Evolutionary conservation across 1,140 invertebrate species (phyloP), one percentile per base, ranked within the genome.

Genomic region (Tetramorium simillimum): DNA sequence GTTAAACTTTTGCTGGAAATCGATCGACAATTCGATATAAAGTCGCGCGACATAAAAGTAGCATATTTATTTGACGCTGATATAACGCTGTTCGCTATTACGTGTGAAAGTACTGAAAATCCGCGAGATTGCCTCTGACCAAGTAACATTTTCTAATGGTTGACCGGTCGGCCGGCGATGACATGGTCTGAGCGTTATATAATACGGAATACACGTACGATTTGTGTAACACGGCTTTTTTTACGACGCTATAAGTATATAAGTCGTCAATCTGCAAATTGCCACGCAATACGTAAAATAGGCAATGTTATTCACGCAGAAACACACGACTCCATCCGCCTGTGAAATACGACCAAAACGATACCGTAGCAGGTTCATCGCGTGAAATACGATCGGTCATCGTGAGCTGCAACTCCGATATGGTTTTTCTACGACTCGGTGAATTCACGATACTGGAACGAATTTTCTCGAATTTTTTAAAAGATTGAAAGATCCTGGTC

Each of bases 101-200:
- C 24, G 53, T 40, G 53, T 84, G 80, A 84, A 84, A 84, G 80
- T 75, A 58, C 24, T 33, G 67, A 73, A 72, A 72, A 70, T 40
- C 28, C 33, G 16, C 53, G 40, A 10, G 43, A 63, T 65, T 63
- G 43, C 53, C 40, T 82, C 18, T 84, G 80, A 62, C 78, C 78
- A 70, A 70, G 78, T 81, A 81, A 81, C 80, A 84, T 84, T 82
- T 70, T 69, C 80, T 82, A 73, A 73, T 73, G 37, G 28, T 7
- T 40, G 69, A 37, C 40, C 53, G 24, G 65, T 21, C 40, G 33
- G 2, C 12, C 33, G 21, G 37, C 78, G 67, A 56, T 60, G 67
- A 73, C 40, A 60, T 10, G 28, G 69, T 49, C 53, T 33, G 62
- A 69, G 3, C 69, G 2, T 78, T 73, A 75, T 12, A 62, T 81